A percentile compares a stretch with the other conserved stretches of the same genome.
phyloP scores from a whole-genome alignment of 2,797 vertebrate genomes.

The Gymnocypris eckloni region DNA sequence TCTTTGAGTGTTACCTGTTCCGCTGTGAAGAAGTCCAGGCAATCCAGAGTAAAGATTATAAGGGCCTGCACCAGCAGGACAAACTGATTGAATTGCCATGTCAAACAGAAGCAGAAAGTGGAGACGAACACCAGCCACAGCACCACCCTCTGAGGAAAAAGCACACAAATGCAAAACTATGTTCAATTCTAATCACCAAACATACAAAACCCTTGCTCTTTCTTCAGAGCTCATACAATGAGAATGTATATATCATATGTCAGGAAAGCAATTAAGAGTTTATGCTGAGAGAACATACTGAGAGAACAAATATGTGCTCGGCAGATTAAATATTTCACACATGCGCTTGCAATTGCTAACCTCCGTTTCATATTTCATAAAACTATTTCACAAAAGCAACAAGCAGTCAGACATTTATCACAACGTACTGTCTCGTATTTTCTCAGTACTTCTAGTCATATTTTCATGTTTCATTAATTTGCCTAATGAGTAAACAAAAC shows the following conservation, averaged over 20 bases:
- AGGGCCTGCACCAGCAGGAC: slow-evolving; percentile 92
- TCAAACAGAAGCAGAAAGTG: slow-evolving; percentile 92
- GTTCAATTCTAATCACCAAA: slow-evolving; percentile 28
- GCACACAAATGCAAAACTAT: slow-evolving; percentile 46
- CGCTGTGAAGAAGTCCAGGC: slow-evolving; percentile 83
- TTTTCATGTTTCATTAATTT: background rate
- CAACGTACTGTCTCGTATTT: slow-evolving; percentile 3
- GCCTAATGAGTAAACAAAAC: background rate
- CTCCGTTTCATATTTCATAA: slow-evolving; percentile 24
- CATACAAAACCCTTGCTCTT: slow-evolving; percentile 39
- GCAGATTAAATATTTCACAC: slow-evolving; percentile 37
- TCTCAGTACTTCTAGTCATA: background rate
- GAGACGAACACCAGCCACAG: slow-evolving; percentile 86
- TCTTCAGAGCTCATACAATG: slow-evolving; percentile 15
- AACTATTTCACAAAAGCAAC: slow-evolving; percentile 5
- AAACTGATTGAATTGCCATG: slow-evolving; percentile 99
- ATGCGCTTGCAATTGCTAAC: slow-evolving; percentile 37
- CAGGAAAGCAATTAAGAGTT: slow-evolving; percentile 36
- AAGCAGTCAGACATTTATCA: slow-evolving; percentile 16
- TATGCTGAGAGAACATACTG: slow-evolving; percentile 27
- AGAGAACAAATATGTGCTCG: slow-evolving; percentile 48
- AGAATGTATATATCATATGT: slow-evolving; percentile 46
- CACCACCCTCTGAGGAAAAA: slow-evolving; percentile 81
- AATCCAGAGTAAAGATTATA: slow-evolving; percentile 88
- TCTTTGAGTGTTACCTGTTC: slow-evolving; percentile 79